Conservation (phyloP, 2,888 invertebrate genomes). For the Tenthredo scrophulariae region DNA sequence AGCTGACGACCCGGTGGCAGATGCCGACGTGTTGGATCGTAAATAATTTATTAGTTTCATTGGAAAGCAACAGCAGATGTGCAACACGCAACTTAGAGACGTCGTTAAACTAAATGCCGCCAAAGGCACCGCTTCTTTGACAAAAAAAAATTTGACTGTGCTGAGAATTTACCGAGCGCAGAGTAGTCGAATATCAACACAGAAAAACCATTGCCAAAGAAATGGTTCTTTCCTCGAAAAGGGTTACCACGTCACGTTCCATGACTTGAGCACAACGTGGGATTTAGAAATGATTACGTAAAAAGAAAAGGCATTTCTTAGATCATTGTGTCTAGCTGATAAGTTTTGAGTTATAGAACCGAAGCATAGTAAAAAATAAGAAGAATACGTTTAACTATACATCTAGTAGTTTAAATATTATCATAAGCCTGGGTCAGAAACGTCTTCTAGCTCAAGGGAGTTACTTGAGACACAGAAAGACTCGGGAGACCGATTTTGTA, state of each 20-base stretch:
- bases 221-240: not conserved
- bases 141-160: not conserved
- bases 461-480: not conserved
- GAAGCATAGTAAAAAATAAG: not conserved
- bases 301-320: not conserved
- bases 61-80: conserved; percentile 55
- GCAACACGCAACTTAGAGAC: conserved; percentile 25
- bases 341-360: not conserved
- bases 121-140: conserved; percentile 48
- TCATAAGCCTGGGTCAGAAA: not conserved
- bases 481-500: not conserved
- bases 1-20: conserved; percentile 41
- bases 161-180: conserved; percentile 21
- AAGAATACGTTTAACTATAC: not conserved
- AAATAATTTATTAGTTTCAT: conserved; percentile 60
- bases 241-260: not conserved
- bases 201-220: conserved; percentile 33
- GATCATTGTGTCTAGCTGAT: not conserved
- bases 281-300: not conserved
- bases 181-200: not conserved
- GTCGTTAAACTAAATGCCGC: conserved; percentile 37
- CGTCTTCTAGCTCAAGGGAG: not conserved
- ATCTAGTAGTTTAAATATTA: not conserved
- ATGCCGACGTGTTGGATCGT: conserved; percentile 58
- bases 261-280: not conserved